These are phyloP conservation scores for Syritta pipiens DNA, from an alignment of 2,888 invertebrate species.

Conservation along the genomic window DNA sequence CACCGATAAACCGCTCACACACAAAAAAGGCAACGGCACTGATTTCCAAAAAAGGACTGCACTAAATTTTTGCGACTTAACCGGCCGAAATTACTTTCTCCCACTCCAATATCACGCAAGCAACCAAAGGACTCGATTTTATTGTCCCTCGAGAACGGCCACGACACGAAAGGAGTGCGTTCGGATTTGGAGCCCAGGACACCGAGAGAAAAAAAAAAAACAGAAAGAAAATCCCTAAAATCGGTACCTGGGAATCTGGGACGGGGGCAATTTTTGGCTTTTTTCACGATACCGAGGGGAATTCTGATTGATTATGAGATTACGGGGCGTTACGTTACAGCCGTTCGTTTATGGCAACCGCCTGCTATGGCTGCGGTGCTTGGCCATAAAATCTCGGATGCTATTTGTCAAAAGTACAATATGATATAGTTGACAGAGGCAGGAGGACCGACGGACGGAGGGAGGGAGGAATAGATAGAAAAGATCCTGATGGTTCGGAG, in stretches of 20 bases:
- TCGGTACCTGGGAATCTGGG: constrained; percentile 7
- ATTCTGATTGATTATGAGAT: constrained; percentile 61
- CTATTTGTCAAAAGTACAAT: constrained; percentile 22
- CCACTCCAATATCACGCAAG: no score
- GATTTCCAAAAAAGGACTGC: constrained; percentile 1
- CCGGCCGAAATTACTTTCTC: constrained; percentile 20
- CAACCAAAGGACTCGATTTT: constrained; percentile 18
- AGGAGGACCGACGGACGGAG: neutral
- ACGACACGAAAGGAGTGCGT: constrained; percentile 7
- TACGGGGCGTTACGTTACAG: neutral
- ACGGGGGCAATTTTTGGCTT: neutral
- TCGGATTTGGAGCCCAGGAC: no score
- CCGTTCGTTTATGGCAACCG: constrained; percentile 18
- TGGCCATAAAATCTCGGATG: constrained; percentile 21
- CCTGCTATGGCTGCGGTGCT: neutral
- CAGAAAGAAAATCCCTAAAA: constrained; percentile 8
- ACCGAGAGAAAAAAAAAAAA: no score
- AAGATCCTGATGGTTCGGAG: neutral
- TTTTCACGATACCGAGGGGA: constrained; percentile 31
- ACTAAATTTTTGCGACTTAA: constrained; percentile 46
- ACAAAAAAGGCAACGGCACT: neutral
- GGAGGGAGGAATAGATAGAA: neutral
- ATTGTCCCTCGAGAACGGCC: neutral
- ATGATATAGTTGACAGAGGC: neutral
- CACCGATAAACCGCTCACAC: neutral